Evolutionary conservation across 2,888 invertebrate genomes (phyloP), one percentile per base, ranked within the genome.

Genomic region (Anoplius nigerrimus): DNA sequence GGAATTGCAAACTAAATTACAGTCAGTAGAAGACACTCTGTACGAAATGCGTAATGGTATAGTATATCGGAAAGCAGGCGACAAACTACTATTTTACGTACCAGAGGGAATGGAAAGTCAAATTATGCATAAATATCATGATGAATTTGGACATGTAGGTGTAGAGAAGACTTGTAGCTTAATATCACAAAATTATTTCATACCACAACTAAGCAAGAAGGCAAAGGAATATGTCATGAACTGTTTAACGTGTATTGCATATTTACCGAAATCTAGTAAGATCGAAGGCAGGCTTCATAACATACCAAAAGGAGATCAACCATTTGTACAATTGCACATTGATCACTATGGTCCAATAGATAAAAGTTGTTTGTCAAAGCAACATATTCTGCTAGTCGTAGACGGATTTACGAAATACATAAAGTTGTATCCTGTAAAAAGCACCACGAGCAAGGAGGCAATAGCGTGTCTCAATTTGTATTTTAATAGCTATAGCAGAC

Each of bases 41-140:
- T 78, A 53, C 57, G 76, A 79, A 42, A 62, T 78, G 66, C 52
- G 63, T 21, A 69, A 73, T 62, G 74, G 78, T 18, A 42, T 75
- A 0, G 72, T 76, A 0, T 75, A 75, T 51, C 22, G 69, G 15
- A 74, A 80, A 34, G 60, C 42, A 42, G 60, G 60, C 0, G 65
- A 63, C 0, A 53, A 51, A 8, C 42, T 76, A 18, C 27, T 79
- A 2, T 76, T 76, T 53, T 76, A 72, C 58, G 74, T 79, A 2
- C 75, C 75, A 0, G 54, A n/a, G 6, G 46, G 13, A 15, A 75
- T 75, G 74, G 74, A 74, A 20, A 62, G 15, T n/a, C 69, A 66
- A 13, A 57, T 78, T 6, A 48, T 75, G 2, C 57, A 53, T 15
- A 65, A 66, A 21, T 77, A 74, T 52, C 75, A 78, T 45, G 74